Base-by-base conservation (phyloP, 2,797 vertebrate genomes). In the Gila robusta region DNA sequence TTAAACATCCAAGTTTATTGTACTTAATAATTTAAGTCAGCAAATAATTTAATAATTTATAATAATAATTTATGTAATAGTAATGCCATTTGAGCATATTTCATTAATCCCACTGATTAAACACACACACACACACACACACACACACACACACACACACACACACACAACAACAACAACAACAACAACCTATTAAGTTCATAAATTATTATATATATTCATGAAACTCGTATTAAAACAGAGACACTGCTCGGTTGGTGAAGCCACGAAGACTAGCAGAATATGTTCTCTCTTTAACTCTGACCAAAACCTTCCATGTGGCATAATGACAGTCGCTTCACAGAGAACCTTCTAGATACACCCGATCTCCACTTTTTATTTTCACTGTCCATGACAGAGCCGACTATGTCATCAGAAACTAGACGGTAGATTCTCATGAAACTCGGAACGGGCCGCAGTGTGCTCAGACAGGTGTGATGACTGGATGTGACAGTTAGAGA, bases 401-500 rank as follows among this genome's bases (percentile, higher is more conserved):
- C 47, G 5, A 37, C 72, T 23, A 59, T 64, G 37, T 44, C 86
- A 19, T 84, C 70, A 69, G 79, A 59, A 41, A 56, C 2, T n/a
- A 73, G 17, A 41, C 44, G 77, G 41, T 28, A 8, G 59, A 66
- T 84, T 80, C 47, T 74, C 23, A 4, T 59, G 49, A 76, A 80
- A 59, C 39, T 56, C 1, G 3, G 37, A 69, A 83, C 19, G 23
- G 76, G 28, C 52, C 67, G 32, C 59, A 19, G n/a, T 41, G 64
- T 73, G 81, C 84, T 89, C 88, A 12, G 69, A 87, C n/a, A 2
- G 72, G 37, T 19, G 35, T 21, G 81, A 69, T 80, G 81, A 82
- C 81, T 79, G 49, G 84, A 90, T 89, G 35, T 80, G 85, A 90
- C 76, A 80, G 89, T 89, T 88, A 88, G 37, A 19, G 86, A 90